Conservation (phyloP, 2,113 vertebrate species). For the Mirounga angustirostris region DNA sequence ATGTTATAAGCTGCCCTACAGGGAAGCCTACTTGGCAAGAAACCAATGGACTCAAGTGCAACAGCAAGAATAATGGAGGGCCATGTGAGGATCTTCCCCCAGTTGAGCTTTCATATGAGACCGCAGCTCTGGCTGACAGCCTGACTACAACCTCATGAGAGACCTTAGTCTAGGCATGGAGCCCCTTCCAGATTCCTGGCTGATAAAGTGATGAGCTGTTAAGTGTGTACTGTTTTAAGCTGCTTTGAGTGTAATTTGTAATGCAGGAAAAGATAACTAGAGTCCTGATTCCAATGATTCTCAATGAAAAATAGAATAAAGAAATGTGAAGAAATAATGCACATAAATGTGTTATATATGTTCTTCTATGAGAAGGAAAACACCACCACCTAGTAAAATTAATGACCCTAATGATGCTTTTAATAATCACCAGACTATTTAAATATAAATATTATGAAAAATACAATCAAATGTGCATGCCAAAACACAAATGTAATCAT, state of each 20-base stretch:
- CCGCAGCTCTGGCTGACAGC: background rate
- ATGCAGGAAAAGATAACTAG: background rate
- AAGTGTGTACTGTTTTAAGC: background rate
- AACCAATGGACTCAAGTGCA: background rate
- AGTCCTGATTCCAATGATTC: background rate
- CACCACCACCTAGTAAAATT: background rate
- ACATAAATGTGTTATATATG: background rate
- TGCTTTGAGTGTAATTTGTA: background rate
- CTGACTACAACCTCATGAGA: background rate
- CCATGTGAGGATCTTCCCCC: background rate
- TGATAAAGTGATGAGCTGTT: background rate
- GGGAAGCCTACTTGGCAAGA: background rate
- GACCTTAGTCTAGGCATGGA: rapidly evolving
- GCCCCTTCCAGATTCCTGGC: background rate
- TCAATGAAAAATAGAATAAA: background rate
- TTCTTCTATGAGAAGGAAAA: background rate
- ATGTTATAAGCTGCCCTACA: background rate
- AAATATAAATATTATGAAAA: background rate
- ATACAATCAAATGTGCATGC: background rate
- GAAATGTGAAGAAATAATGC: background rate
- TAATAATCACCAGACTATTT: background rate
- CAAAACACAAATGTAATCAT: background rate
- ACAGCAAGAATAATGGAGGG: background rate
- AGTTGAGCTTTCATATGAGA: background rate
- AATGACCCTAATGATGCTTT: background rate